Evolutionary conservation across 2,113 vertebrate species (phyloP).

Genomic region (Indicator maculatus): DNA sequence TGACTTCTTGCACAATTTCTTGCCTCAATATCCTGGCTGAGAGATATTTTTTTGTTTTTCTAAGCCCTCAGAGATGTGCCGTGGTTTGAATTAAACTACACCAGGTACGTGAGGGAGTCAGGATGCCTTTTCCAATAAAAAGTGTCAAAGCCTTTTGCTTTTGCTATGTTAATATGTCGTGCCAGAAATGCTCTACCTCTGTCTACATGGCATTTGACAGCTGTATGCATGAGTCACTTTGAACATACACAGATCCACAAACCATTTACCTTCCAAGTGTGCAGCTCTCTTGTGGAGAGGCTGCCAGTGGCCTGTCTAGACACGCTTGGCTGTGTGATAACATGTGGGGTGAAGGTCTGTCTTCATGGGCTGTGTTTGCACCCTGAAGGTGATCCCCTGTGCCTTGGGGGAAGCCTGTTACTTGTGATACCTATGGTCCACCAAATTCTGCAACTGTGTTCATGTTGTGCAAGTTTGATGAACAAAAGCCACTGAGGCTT

Average conservation of each 20-base stretch:
- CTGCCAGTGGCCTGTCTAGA: not conserved
- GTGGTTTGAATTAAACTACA: not conserved
- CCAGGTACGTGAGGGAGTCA: not conserved
- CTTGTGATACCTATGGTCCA: accelerated
- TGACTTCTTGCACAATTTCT: not conserved
- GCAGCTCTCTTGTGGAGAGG: not conserved
- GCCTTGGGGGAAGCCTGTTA: not conserved
- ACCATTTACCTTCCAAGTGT: not conserved
- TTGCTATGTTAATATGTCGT: not conserved
- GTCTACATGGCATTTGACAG: conserved; percentile 22
- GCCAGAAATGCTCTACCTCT: conserved; percentile 8
- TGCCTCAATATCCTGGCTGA: not conserved
- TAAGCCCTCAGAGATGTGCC: not conserved
- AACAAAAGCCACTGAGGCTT: not conserved
- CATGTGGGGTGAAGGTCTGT: not conserved
- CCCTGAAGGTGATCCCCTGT: not conserved
- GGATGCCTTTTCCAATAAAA: conserved; percentile 20
- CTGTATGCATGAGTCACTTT: not conserved
- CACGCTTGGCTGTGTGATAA: not conserved
- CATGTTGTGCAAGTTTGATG: not conserved
- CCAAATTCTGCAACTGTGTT: not conserved
- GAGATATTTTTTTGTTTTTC: not conserved
- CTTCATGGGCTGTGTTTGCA: not conserved
- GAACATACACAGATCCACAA: not conserved
- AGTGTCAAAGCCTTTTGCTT: conserved; percentile 4